Evolutionary conservation across 2,888 invertebrate species (phyloP).

Genomic region (Himalopsyche kuldschensis): DNA sequence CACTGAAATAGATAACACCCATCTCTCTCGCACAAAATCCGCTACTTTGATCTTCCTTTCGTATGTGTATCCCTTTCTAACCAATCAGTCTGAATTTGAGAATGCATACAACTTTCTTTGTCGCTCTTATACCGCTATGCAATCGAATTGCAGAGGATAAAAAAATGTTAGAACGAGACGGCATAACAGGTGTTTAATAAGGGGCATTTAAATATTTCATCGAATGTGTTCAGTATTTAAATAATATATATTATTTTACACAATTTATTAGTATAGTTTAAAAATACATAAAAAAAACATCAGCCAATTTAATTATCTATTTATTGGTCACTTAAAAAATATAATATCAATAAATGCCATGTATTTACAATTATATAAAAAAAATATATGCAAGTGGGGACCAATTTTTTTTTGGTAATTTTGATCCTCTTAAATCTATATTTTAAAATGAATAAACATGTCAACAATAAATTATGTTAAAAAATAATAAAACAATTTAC

Average conservation of each 20-base stretch:
- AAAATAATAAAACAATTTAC: no score
- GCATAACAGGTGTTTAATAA: background rate
- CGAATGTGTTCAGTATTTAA: no score
- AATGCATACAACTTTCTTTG: conserved; percentile 5
- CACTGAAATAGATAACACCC: background rate
- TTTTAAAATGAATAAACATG: no score
- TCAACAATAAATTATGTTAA: no score
- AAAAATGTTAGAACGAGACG: background rate
- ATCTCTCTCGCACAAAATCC: background rate
- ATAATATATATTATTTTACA: no score
- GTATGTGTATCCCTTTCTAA: background rate
- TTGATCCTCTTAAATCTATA: background rate
- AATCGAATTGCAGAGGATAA: conserved; percentile 1
- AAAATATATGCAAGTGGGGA: background rate
- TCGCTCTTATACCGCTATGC: conserved; percentile 14
- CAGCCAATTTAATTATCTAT: no score
- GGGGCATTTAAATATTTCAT: background rate
- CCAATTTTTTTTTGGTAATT: background rate
- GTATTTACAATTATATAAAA: background rate
- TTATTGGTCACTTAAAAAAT: background rate
- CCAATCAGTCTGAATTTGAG: background rate
- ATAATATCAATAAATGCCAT: background rate
- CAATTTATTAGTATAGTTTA: no score
- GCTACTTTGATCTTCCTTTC: background rate
- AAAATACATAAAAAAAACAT: no score